Evolutionary conservation across 2,888 invertebrate genomes (phyloP).

Genomic region (Tromatobia lineatoria): DNA sequence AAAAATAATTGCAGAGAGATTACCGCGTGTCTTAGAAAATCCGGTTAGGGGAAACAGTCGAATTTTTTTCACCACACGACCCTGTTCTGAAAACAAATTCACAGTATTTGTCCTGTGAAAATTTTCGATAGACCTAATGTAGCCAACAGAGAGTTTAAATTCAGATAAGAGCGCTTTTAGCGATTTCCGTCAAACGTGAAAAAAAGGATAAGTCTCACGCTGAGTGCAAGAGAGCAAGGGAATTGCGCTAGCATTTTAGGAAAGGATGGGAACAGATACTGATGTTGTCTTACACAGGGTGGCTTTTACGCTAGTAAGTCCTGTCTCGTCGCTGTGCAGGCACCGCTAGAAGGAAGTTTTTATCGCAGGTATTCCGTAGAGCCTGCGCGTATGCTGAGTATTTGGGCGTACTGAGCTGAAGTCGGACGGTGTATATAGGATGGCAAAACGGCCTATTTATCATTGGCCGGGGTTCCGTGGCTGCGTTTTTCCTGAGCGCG

Average conservation of each 20-base stretch:
- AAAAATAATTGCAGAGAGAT: slow-evolving; percentile 36
- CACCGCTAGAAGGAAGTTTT: neutral
- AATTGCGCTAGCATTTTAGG: slow-evolving; percentile 40
- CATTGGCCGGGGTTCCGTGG: slow-evolving; percentile 6
- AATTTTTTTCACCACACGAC: neutral
- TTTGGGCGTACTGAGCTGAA: neutral
- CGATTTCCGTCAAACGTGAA: neutral
- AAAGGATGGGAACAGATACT: too few species aligned
- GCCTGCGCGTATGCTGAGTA: neutral
- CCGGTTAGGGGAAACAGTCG: neutral
- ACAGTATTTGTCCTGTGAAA: neutral
- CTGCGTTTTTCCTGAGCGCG: slow-evolving; percentile 17
- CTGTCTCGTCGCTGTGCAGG: slow-evolving; percentile 41
- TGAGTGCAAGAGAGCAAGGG: slow-evolving; percentile 2
- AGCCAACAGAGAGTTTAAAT: slow-evolving; percentile 1
- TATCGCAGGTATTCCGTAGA: slow-evolving; percentile 4
- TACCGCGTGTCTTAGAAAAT: slow-evolving; percentile 20
- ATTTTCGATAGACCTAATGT: neutral
- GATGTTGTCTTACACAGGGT: slow-evolving; percentile 34
- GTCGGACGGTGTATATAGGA: slow-evolving; percentile 23
- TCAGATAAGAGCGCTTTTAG: neutral
- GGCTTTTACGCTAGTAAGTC: slow-evolving; percentile 76
- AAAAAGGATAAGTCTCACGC: neutral
- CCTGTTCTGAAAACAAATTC: neutral
- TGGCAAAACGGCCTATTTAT: slow-evolving; percentile 23